A percentile compares a stretch with the other conserved stretches of the same genome.
phyloP scores from a whole-genome alignment of 2,888 invertebrate species.

The Drosophila barbarae region DNA sequence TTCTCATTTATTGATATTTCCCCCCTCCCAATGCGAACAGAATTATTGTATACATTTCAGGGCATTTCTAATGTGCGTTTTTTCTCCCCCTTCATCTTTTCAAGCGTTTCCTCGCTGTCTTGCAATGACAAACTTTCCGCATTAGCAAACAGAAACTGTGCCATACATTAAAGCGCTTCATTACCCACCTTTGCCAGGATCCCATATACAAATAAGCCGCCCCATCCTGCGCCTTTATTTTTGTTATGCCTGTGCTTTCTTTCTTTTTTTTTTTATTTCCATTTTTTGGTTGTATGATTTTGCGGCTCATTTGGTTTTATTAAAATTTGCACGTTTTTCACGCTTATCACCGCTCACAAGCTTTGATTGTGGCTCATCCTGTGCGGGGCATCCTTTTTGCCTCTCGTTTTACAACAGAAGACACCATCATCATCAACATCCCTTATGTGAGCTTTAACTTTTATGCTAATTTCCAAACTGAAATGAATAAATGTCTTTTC shows the following conservation, averaged over 20 bases:
- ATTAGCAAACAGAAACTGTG: conserved; percentile 57
- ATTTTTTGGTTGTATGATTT: conserved; percentile 61
- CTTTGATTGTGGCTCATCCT: conserved; percentile 60
- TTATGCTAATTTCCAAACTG: conserved; percentile 69
- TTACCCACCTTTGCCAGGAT: conserved; percentile 35
- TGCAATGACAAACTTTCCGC: conserved; percentile 63
- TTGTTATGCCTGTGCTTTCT: conserved; percentile 6
- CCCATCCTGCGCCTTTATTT: conserved; percentile 3
- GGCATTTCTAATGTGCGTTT: not conserved
- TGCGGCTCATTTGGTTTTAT: conserved; percentile 72
- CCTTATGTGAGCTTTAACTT: conserved; percentile 54
- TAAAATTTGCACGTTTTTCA: conserved; percentile 71
- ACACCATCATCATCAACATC: conserved; percentile 14
- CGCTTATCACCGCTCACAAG: conserved; percentile 61
- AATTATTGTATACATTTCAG: conserved; percentile 6
- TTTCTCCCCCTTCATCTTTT: not conserved
- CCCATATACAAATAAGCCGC: conserved; percentile 23
- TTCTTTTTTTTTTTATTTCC: not conserved
- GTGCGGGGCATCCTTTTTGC: not conserved
- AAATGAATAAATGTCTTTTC: conserved; percentile 71
- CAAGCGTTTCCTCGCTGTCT: not conserved
- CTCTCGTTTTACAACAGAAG: not conserved
- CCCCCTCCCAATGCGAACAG: not conserved
- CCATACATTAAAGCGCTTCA: conserved; percentile 42
- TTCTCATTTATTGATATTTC: not conserved